These are phyloP conservation scores for Ophion costatus DNA, from an alignment of 2,888 invertebrate genomes.

Conservation along the genomic window DNA sequence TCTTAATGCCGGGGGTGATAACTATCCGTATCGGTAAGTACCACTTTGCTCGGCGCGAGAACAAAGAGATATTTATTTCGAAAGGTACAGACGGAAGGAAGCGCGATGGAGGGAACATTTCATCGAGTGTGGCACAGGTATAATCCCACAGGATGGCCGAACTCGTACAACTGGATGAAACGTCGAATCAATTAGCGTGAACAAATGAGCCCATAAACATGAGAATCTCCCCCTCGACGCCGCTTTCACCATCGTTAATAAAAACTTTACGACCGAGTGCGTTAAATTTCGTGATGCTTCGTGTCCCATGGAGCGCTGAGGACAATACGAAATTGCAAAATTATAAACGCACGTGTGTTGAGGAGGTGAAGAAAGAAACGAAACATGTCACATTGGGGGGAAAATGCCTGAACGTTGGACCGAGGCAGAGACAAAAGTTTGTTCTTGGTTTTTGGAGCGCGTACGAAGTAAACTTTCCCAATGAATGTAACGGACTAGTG, in stretches of 20 bases:
- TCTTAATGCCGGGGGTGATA: too few relatives aligned
- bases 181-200: conserved; percentile 9
- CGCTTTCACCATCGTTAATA: background rate
- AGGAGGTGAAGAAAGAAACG: background rate
- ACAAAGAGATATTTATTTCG: too few relatives aligned
- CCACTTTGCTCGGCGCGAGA: too few relatives aligned
- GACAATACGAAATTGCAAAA: conserved; percentile 28
- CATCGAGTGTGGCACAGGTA: background rate
- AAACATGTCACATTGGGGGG: conserved; percentile 28
- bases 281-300: conserved; percentile 26
- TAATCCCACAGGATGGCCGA: background rate
- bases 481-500: conserved; percentile 19
- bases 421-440: conserved; percentile 32
- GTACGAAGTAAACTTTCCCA: background rate
- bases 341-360: background rate
- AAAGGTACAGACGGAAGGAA: too few relatives aligned
- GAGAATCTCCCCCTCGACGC: background rate
- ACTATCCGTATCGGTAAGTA: too few relatives aligned
- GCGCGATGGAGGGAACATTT: too few relatives aligned
- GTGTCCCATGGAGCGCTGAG: background rate
- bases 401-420: background rate
- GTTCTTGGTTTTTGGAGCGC: conserved; percentile 48
- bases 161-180: conserved; percentile 7
- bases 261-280: conserved; percentile 27
- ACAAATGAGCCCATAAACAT: conserved; percentile 1